Conservation (phyloP, 2,113 vertebrate genomes). For the Amphilophus citrinellus region DNA sequence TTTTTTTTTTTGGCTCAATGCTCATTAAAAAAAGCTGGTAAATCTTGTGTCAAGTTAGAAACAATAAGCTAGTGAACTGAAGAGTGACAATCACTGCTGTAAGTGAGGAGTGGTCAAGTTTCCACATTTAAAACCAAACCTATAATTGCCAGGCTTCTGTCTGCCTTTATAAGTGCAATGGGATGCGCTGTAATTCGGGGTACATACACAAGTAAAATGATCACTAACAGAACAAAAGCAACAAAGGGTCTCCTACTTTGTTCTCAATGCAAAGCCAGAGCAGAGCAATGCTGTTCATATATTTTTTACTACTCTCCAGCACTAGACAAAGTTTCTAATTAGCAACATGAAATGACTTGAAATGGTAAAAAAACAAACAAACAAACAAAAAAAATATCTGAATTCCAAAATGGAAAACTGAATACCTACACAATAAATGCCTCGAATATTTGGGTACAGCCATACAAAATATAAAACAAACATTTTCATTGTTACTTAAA, state of each 20-base stretch:
- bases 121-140: not conserved
- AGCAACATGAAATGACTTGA: not conserved
- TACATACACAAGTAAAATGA: not conserved
- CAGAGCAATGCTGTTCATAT: not conserved
- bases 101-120: not conserved
- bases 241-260: not conserved
- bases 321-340: not conserved
- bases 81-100: not conserved
- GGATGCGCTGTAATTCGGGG: not conserved
- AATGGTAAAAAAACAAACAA: no score
- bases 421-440: not conserved
- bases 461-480: not conserved
- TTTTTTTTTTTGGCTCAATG: not conserved
- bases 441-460: not conserved
- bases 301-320: not conserved
- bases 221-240: not conserved
- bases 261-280: not conserved
- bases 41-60: not conserved
- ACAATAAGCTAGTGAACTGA: not conserved
- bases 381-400: no score
- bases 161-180: not conserved
- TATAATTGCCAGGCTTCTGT: not conserved
- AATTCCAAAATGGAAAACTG: no score
- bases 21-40: not conserved
- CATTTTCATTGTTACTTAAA: slow-evolving; percentile 7